Base-by-base conservation (phyloP, 2,888 invertebrate genomes). In the Lobophora halterata region DNA sequence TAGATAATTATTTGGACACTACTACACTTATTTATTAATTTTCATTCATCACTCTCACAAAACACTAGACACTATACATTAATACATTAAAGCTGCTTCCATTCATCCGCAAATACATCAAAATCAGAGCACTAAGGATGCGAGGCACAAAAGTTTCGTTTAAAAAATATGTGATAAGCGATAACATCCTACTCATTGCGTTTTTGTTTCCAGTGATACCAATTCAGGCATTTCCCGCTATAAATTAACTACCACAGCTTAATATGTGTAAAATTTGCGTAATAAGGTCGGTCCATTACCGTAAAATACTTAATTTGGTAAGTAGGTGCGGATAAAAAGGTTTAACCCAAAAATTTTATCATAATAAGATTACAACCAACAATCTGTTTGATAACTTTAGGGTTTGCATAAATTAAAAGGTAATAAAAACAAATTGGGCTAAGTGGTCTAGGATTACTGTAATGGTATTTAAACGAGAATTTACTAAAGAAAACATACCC, bases 321-420 rank as follows among this genome's bases (percentile, higher is more conserved):
- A n/a, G n/a, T n/a, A n/a, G n/a, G n/a, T n/a, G 52, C 31, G 39
- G 39, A 56, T 55, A 55, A 59, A 68, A 64, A 60, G 53, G 50
- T 33, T 36, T 28, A 17, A 33, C 49, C 49, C 43, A 26, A 45
- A n/a, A 53, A 56, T 47, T 55, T 56, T 49, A 47, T 52, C 55
- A 59, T 60, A 61, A 63, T 53, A 61, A 60, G 61, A 64, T 66
- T 64, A 64, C 36, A 41, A 37, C 28, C 29, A 26, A 49, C 50
- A 58, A 54, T 55, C 49, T 52, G 47, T 14, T 19, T 44, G 52
- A 48, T 51, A 53, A 55, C 56, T 52, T 56, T 47, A 35, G 37
- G 47, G 44, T 42, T 47, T 39, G 55, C 56, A 60, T 58, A 61
- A 55, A 63, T 68, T 61, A 63, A 55, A 56, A 63, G 61, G 62